A percentile compares a stretch with the other conserved stretches of the same genome.
Conservation (phyloP, 2,888 invertebrate genomes). For the Syritta pipiens region DNA sequence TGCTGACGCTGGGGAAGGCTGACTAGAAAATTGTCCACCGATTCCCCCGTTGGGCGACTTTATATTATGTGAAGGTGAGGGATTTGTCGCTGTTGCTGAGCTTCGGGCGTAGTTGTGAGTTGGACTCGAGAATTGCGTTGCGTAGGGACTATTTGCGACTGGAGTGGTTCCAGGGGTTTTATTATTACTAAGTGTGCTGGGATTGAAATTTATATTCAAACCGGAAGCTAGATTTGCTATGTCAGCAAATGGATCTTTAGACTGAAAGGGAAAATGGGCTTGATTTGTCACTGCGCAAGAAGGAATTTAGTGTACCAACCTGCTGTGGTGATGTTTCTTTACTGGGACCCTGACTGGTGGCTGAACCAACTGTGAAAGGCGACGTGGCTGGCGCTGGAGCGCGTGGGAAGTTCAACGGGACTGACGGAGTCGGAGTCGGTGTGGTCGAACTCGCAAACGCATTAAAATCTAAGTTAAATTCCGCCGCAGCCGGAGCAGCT, state of each 20-base stretch:
- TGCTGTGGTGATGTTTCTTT: conserved; percentile 80
- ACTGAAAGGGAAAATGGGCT: conserved; percentile 59
- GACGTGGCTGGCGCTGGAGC: conserved; percentile 70
- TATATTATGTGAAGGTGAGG: conserved; percentile 75
- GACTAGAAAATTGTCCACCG: conserved; percentile 60
- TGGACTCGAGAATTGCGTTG: conserved; percentile 78
- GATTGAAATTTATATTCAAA: conserved; percentile 78
- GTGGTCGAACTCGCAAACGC: conserved; percentile 70
- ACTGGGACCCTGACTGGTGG: conserved; percentile 70
- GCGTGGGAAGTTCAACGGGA: conserved; percentile 46
- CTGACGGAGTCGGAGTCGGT: conserved; percentile 28
- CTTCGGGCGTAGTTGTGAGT: conserved; percentile 74
- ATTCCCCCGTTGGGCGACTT: conserved; percentile 70
- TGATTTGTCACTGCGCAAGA: background rate
- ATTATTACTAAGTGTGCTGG: conserved; percentile 74
- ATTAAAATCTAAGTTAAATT: conserved; percentile 73
- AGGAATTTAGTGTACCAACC: conserved; percentile 74
- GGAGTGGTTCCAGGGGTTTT: conserved; percentile 76
- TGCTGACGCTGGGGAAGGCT: conserved; percentile 44
- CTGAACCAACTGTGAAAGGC: conserved; percentile 49
- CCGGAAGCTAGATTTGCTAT: conserved; percentile 81
- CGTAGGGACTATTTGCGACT: conserved; percentile 76
- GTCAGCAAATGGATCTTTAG: conserved; percentile 87
- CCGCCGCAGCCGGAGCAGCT: conserved; percentile 56
- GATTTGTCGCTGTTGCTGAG: conserved; percentile 55